Conservation (phyloP, 2,888 invertebrate genomes). For the Tribolium freemani region DNA sequence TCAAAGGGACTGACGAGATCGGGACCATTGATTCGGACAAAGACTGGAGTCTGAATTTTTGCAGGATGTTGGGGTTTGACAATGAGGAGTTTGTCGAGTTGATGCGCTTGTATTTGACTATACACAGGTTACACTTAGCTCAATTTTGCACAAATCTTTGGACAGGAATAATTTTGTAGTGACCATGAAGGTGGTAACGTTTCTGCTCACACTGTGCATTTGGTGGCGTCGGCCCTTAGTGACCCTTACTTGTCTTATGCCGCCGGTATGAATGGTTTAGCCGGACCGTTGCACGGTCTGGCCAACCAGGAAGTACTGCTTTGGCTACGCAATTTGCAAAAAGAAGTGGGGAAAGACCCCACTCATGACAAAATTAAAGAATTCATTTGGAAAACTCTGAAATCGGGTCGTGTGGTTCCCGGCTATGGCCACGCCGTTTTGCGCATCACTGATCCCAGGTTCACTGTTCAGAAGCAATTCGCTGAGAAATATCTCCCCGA, state of each 20-base stretch:
- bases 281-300: conserved; percentile 95
- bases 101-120: conserved; percentile 93
- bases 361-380: conserved; percentile 94
- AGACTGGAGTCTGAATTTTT: conserved; percentile 90
- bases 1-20: conserved; percentile 77
- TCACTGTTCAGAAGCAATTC: conserved; percentile 95
- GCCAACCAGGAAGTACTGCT: conserved; percentile 94
- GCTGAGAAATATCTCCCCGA: conserved; percentile 94
- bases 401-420: conserved; percentile 96
- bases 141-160: no score
- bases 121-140: conserved; percentile 76
- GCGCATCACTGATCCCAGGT: conserved; percentile 93
- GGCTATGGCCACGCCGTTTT: conserved; percentile 97
- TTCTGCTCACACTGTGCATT: conserved; percentile 93
- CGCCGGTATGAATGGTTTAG: conserved; percentile 93
- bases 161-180: conserved; percentile 68
- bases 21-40: conserved; percentile 82
- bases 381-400: conserved; percentile 97
- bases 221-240: conserved; percentile 94
- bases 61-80: conserved; percentile 78
- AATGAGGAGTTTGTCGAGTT: conserved; percentile 89
- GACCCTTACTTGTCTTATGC: conserved; percentile 95
- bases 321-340: conserved; percentile 92
- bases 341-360: conserved; percentile 87
- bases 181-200: conserved; percentile 98